Conservation (phyloP, 2,888 invertebrate species). For the Macrosoma leucophasiata region DNA sequence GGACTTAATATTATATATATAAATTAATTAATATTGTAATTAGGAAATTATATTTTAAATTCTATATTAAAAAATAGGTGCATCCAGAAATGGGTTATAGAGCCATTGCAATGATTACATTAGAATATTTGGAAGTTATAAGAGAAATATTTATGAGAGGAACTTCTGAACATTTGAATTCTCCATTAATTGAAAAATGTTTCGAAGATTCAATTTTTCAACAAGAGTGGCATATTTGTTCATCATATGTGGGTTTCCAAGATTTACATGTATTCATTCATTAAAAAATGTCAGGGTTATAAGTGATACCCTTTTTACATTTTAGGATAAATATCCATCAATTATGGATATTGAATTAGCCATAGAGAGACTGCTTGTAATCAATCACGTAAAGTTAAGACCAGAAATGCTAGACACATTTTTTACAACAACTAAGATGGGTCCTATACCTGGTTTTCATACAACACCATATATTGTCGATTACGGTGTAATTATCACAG, state of each 20-base stretch:
- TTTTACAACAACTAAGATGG: slow-evolving; percentile 40
- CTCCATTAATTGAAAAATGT: slow-evolving; percentile 51
- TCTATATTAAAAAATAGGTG: slow-evolving; percentile 33
- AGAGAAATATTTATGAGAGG: slow-evolving; percentile 43
- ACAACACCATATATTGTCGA: slow-evolving; percentile 73
- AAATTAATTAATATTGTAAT: not conserved
- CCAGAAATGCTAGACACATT: slow-evolving; percentile 48
- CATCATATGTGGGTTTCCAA: slow-evolving; percentile 56
- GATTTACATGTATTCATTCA: too few species aligned
- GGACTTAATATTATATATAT: slow-evolving; percentile 10
- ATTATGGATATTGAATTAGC: slow-evolving; percentile 77
- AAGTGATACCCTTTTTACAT: too few species aligned
- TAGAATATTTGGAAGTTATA: slow-evolving; percentile 53
- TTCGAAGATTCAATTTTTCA: slow-evolving; percentile 53
- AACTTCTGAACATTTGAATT: slow-evolving; percentile 45
- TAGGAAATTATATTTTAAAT: not conserved
- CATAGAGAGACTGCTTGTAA: slow-evolving; percentile 71
- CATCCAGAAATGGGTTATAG: slow-evolving; percentile 55
- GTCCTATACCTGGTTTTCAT: slow-evolving; percentile 63
- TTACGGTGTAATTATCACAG: slow-evolving; percentile 72
- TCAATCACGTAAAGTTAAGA: slow-evolving; percentile 55
- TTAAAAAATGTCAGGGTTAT: too few species aligned
- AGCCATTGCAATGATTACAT: slow-evolving; percentile 60
- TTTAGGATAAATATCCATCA: slow-evolving; percentile 67
- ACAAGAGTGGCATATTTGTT: slow-evolving; percentile 57